Evolutionary conservation across 2,797 vertebrate genomes (phyloP), one percentile per base, ranked within the genome.

Genomic region (Iguana delicatissima): DNA sequence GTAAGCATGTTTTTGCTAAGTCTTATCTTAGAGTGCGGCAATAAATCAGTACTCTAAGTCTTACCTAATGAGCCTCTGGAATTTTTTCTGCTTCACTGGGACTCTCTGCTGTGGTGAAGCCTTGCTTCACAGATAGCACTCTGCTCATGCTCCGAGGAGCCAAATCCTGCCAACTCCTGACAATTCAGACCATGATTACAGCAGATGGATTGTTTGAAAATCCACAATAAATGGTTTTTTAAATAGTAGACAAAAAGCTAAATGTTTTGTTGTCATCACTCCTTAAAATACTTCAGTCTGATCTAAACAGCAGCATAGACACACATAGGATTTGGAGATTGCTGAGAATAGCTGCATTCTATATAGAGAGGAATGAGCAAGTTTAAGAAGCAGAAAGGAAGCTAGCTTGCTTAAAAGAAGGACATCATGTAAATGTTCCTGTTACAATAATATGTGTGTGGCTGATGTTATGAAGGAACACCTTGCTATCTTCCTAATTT

Each of bases 291-390:
- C 38, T 84, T 35, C 38, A 22, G 67, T 46, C 64, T 1, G n/a
- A 0, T 83, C 73, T 50, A 86, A 92, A 10, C 0, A 86, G 89
- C 91, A 87, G 84, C 29, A 87, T 0, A 50, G 59, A 57, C 4
- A 59, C 55, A 80, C 9, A 35, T 32, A 79, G 4, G 1, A 32
- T 32, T 79, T 26, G 57, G 3, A 93, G 73, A n/a, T 88, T 72
- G 92, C 4, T 79, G 1, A 55, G 12, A 3, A 24, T 82, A 84
- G 89, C 10, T 77, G 35, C 42, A 80, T 91, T 91, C n/a, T 22
- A 64, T 38, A 12, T 16, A 42, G 12, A 35, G 3, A 57, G 10
- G 6, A 72, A 67, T 69, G 6, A 8, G 20, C 14, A 6, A 81
- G 1, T n/a, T 74, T 35, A 64, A 35, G 50, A 64, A 50, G 2